Conservation (phyloP, 2,113 vertebrate genomes). For the Stegostoma tigrinum region DNA sequence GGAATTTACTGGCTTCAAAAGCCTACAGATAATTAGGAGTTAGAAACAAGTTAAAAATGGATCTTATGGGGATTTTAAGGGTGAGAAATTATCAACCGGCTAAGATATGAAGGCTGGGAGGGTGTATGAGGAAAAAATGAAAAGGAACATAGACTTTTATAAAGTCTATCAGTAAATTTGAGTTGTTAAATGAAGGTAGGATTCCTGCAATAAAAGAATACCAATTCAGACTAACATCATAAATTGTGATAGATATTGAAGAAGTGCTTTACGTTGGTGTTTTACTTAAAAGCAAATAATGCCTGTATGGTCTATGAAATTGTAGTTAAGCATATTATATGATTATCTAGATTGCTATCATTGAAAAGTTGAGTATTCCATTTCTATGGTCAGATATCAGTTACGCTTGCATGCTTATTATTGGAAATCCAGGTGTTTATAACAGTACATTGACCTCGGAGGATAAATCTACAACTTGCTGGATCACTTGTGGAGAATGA, state of each 20-base stretch:
- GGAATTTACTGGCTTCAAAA: neutral
- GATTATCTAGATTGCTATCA: neutral
- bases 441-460: neutral
- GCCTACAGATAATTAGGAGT: neutral
- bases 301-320: no score
- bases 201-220: neutral
- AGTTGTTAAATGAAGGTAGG: neutral
- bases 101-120: no score
- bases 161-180: neutral
- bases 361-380: no score
- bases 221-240: neutral
- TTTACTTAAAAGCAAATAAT: neutral
- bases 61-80: neutral
- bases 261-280: neutral
- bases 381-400: neutral
- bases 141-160: neutral
- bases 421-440: neutral
- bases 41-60: neutral
- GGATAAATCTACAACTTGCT: neutral
- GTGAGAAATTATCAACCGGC: neutral
- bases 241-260: neutral
- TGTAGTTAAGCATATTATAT: neutral
- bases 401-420: neutral
- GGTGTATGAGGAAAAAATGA: neutral
- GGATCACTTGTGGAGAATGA: neutral